A percentile compares a stretch with the other conserved stretches of the same genome.
Evolutionary conservation across 1,140 invertebrate species (phyloP).

Genomic region (Hylyphantes graminicola): DNA sequence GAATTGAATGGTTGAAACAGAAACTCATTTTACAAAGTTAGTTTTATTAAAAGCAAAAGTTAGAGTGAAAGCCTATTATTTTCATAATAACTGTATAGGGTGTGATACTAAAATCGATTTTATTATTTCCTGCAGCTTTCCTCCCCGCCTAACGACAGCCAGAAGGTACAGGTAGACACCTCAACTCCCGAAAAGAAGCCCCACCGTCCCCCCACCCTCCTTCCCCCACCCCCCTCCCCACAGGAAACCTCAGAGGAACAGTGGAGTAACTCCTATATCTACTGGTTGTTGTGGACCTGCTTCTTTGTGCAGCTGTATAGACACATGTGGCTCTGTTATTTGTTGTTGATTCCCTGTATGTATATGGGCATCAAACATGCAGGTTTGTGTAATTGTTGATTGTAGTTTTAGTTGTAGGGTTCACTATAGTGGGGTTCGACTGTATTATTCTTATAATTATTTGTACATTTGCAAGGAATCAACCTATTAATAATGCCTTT

Average conservation of each 20-base stretch:
- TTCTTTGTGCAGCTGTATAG: conserved; percentile 78
- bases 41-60: too few relatives aligned
- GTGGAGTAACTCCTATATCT: conserved; percentile 75
- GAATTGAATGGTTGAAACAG: too few relatives aligned
- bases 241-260: conserved; percentile 60
- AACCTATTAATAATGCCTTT: too few relatives aligned
- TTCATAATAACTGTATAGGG: too few relatives aligned
- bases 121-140: not conserved
- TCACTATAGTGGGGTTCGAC: too few relatives aligned
- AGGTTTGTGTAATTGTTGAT: conserved; percentile 14
- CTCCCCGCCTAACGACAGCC: conserved; percentile 9
- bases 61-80: too few relatives aligned
- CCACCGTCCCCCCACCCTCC: not conserved
- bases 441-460: too few relatives aligned
- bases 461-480: too few relatives aligned
- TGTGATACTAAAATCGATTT: too few relatives aligned
- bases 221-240: not conserved
- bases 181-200: conserved; percentile 41
- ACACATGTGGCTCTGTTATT: conserved; percentile 77
- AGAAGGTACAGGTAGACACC: conserved; percentile 60
- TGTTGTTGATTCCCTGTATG: conserved; percentile 75
- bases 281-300: conserved; percentile 77
- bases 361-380: conserved; percentile 69
- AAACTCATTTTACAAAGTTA: too few relatives aligned
- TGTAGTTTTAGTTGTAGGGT: too few relatives aligned